A percentile compares a stretch with the other conserved stretches of the same genome.
These are phyloP conservation scores for Oligia fasciuncula DNA, from an alignment of 2,888 invertebrate species.

Conservation along the genomic window DNA sequence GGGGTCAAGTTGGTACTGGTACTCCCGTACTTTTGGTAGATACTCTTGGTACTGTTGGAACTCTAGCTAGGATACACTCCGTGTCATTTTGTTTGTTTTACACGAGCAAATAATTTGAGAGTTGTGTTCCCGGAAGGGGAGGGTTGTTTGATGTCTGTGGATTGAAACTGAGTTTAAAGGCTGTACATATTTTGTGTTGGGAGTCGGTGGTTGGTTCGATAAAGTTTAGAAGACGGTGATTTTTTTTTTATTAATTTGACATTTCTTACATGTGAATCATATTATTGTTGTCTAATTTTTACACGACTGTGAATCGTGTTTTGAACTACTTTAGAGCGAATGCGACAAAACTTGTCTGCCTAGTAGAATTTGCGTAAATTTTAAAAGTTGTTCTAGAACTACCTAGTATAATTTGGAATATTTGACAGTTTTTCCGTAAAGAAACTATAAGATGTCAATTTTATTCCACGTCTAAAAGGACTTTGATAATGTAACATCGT, in stretches of 20 bases:
- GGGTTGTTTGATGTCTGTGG: constrained; percentile 57
- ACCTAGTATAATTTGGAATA: neutral
- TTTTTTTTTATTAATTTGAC: neutral
- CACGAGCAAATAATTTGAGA: constrained; percentile 76
- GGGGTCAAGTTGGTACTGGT: constrained; percentile 80
- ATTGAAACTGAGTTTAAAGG: constrained; percentile 21
- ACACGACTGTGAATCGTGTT: neutral
- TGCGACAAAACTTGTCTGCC: neutral
- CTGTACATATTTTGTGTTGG: constrained; percentile 7
- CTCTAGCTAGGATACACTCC: constrained; percentile 73
- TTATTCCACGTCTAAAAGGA: neutral
- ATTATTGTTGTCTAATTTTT: neutral
- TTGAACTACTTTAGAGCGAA: neutral
- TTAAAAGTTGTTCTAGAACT: no score
- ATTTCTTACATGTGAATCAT: neutral
- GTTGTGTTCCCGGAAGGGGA: constrained; percentile 50
- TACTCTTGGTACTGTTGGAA: constrained; percentile 7
- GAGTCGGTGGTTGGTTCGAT: neutral
- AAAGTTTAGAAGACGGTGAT: neutral
- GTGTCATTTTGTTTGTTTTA: constrained; percentile 82
- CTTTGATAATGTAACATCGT: neutral
- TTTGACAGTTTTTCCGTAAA: neutral
- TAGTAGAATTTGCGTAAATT: neutral
- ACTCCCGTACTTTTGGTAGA: constrained; percentile 19
- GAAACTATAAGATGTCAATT: neutral